Conservation (phyloP, 92 coral and sea anemone genomes). For the Actinernus sp. region DNA sequence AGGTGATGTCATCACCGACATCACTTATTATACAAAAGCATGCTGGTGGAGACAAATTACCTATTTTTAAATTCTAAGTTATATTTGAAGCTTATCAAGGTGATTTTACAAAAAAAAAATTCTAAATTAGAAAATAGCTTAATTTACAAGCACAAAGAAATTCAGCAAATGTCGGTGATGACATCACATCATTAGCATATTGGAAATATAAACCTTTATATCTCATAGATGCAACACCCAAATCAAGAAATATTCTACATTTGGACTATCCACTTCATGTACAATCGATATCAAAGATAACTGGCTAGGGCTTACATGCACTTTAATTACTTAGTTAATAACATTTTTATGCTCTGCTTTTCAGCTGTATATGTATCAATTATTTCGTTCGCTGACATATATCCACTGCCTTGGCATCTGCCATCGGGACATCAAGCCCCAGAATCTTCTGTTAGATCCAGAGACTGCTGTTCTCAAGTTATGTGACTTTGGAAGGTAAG, state of each 20-base stretch:
- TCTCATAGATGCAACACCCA: too few relatives aligned
- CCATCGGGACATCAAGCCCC: slow-evolving; percentile 99
- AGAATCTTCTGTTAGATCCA: slow-evolving; percentile 96
- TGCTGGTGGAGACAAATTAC: too few relatives aligned
- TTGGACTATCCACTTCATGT: neutral
- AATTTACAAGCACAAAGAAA: too few relatives aligned
- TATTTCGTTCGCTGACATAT: slow-evolving; percentile 98
- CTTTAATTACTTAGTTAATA: neutral
- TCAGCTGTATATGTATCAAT: slow-evolving; percentile 98
- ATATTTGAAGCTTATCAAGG: too few relatives aligned
- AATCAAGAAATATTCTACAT: neutral
- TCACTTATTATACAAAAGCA: too few relatives aligned
- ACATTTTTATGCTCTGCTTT: slow-evolving; percentile 7
- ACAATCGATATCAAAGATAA: neutral
- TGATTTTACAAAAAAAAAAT: too few relatives aligned
- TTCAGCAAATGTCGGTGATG: too few relatives aligned
- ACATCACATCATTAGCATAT: too few relatives aligned
- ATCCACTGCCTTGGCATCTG: slow-evolving; percentile 99
- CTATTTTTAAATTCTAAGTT: too few relatives aligned
- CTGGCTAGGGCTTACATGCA: neutral
- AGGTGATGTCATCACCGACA: too few relatives aligned
- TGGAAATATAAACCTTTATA: too few relatives aligned
- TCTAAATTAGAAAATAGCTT: too few relatives aligned
- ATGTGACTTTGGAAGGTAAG: slow-evolving; percentile 99
- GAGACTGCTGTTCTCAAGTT: slow-evolving; percentile 98